Base-by-base conservation (phyloP, 2,797 vertebrate genomes). In the Poeciliopsis infans region DNA sequence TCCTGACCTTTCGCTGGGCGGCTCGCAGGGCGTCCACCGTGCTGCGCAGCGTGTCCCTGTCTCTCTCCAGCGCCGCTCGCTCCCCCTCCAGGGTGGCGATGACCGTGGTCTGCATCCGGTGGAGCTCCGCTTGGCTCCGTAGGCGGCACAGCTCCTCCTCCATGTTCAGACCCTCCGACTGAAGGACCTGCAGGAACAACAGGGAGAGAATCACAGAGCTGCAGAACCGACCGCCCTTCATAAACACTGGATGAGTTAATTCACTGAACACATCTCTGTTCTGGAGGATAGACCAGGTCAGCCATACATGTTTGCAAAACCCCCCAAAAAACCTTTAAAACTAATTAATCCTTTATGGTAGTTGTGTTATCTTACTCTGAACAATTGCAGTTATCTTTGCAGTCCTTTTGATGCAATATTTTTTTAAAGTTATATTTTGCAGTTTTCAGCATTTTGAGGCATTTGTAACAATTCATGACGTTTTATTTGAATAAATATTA, bases 101-200 rank as follows among this genome's bases (percentile, higher is more conserved):
- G 89, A 95, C 92, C 2, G 92, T 92, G 46, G 93, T 94, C 85
- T 96, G 95, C 92, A 96, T 94, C 86, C 94, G 90, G 83, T 95
- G 95, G 45, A 96, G 93, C 89, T 96, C 96, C 0, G 77, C 83
- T 81, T 96, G 95, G 88, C 95, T 94, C 39, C 95, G 94, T 72
- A 96, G 89, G 75, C 93, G 94, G 57, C 93, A 95, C 83, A 96
- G 90, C 86, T 96, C 96, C 89, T 96, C 95, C 80, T 96, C 96
- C 91, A 93, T 87, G 53, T 78, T 88, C 89, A 94, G 89, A 61
- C 88, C 82, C 57, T 96, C 96, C 1, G 90, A 86, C 89, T 96
- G 94, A 74, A 95, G 89, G 41, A 85, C 87, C 95, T 96, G 61
- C 51, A 49, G 57, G 20, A 72, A 69, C 73, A 36, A 64, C 6